Evolutionary conservation across 2,888 invertebrate species (phyloP), one percentile per base, ranked within the genome.

Genomic region (Mesorhabditis belari): DNA sequence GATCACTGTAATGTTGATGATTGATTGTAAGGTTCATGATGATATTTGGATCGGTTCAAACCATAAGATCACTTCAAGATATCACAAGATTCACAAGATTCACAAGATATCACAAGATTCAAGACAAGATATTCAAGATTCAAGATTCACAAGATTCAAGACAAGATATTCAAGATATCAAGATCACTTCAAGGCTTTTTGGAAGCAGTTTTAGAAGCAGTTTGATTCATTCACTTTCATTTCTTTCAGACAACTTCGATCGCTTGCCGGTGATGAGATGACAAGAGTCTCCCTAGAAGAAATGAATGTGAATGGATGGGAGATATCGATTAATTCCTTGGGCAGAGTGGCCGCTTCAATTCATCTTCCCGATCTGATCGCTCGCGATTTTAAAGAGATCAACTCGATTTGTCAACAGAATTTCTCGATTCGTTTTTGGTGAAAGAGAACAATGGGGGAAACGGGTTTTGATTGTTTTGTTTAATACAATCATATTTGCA

Each of bases 211-310:
- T n/a, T 35, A 35, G 12, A 17, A 9, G 44, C 44, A 17, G 44
- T n/a, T 17, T n/a, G 44, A 17, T 9, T 35, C 44, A 35, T 35
- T 9, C 12, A 35, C 12, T 35, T 35, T n/a, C 12, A 9, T 1
- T 17, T 35, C 28, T 49, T 65, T 53, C 25, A 63, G 66, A 29
- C 58, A 60, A 26, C 52, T 71, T 3, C 49, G 59, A 9, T 60
- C 58, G 0, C 53, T 65, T 4, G 65, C 71, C n/a, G 69, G 66
- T 6, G 67, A 69, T 28, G 71, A 71, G 57, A 49, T 57, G 5
- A 62, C 62, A 6, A 57, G 68, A 25, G 69, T 71, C 2, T 66
- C 66, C n/a, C 61, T 66, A 27, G 58, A 59, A 25, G 63, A 64
- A 5, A 59, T 49, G n/a, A n/a, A 35, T 35, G 44, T n/a, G 44